Evolutionary conservation across 2,888 invertebrate genomes (phyloP).

Genomic region (Lasioglossum calceatum): DNA sequence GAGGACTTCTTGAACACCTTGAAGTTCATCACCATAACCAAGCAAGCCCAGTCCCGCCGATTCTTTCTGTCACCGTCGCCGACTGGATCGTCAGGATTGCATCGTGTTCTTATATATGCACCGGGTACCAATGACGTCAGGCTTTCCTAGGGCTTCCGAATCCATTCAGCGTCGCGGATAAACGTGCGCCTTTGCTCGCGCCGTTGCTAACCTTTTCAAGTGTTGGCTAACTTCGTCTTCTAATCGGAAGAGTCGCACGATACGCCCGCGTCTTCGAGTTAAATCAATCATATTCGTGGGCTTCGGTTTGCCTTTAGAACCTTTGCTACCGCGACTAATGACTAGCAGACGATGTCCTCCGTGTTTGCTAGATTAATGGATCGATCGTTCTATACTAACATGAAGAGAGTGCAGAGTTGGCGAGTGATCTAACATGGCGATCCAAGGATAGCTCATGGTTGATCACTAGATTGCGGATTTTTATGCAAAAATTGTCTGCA

Average conservation of each 20-base stretch:
- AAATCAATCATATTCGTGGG: conserved; percentile 34
- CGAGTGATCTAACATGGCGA: not conserved
- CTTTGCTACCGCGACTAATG: not conserved
- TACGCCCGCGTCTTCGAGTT: not conserved
- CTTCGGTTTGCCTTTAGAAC: conserved; percentile 28
- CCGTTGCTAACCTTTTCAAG: conserved; percentile 47
- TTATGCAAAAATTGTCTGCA: not conserved
- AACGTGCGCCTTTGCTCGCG: conserved; percentile 48
- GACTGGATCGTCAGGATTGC: conserved; percentile 48
- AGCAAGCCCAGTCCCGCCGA: conserved; percentile 19
- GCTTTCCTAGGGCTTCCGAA: conserved; percentile 77
- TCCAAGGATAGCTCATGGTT: not conserved
- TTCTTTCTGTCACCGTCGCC: conserved; percentile 1
- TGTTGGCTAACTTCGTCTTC: conserved; percentile 9
- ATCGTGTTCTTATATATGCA: conserved; percentile 74
- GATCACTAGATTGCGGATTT: not conserved
- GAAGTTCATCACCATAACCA: conserved; percentile 94
- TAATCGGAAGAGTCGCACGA: not conserved
- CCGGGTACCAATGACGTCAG: conserved; percentile 66
- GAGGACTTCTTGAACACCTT: conserved; percentile 96
- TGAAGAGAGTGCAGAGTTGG: not conserved
- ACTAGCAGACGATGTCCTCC: too few species aligned
- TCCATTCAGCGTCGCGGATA: conserved; percentile 76
- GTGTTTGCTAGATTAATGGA: not conserved
- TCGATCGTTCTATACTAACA: not conserved